These are phyloP conservation scores for Cotesia chilonis DNA, from an alignment of 1,140 invertebrate genomes.

Conservation along the genomic window DNA sequence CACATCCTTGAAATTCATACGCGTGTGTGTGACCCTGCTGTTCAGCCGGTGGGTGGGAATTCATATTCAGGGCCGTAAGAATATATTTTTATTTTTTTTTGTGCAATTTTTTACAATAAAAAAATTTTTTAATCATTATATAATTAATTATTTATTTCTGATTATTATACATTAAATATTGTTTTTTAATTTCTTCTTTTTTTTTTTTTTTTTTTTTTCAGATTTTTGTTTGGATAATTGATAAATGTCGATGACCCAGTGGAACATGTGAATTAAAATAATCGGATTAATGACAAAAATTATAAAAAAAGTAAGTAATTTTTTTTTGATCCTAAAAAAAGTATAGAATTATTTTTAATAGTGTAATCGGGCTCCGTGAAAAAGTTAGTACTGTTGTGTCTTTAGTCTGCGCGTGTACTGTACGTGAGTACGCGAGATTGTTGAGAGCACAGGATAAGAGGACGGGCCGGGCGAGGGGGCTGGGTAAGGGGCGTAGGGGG, in stretches of 20 bases:
- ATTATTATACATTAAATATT: too few species aligned
- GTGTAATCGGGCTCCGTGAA: neutral
- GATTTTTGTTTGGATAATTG: too few species aligned
- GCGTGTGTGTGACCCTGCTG: constrained; percentile 37
- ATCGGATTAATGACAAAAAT: too few species aligned
- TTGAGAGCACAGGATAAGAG: constrained; percentile 21
- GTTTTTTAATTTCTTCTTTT: too few species aligned
- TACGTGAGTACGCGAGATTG: constrained; percentile 39
- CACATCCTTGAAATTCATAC: constrained; percentile 20
- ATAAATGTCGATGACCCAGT: too few species aligned
- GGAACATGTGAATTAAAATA: too few species aligned
- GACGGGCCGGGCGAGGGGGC: constrained; percentile 16
- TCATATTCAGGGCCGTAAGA: constrained; percentile 36
- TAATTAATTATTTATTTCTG: too few species aligned
- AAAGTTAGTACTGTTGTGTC: constrained; percentile 13
- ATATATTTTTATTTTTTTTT: constrained; percentile 23
- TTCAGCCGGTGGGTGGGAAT: constrained; percentile 39
- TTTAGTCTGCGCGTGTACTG: constrained; percentile 33
- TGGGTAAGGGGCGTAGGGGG: constrained; percentile 26
- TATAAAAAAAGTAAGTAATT: too few species aligned
- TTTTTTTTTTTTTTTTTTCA: too few species aligned
- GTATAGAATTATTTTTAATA: neutral
- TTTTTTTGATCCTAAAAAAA: too few species aligned
- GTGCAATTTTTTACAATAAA: neutral
- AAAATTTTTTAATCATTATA: neutral